Evolutionary conservation across 2,113 vertebrate species (phyloP).

Genomic region (Amphiprion percula): DNA sequence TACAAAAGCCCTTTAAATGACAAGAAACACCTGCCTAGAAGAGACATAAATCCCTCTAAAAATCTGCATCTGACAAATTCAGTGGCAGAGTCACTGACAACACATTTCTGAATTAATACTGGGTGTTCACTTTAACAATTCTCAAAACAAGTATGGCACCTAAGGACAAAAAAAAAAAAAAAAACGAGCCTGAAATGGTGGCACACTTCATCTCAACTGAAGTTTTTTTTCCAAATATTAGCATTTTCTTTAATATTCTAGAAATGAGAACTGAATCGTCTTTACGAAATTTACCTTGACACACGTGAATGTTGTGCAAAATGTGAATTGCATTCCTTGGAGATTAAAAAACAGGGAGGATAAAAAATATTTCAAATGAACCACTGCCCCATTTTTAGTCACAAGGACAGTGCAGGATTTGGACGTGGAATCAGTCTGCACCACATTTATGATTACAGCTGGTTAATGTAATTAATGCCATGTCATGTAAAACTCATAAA

Average conservation of each 20-base stretch:
- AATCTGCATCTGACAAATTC: neutral
- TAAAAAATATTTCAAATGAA: constrained; percentile 24
- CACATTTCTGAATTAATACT: neutral
- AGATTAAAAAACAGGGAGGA: constrained; percentile 10
- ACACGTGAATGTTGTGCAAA: constrained; percentile 2
- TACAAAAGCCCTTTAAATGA: neutral
- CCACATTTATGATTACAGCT: constrained; percentile 47
- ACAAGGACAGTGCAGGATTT: constrained; percentile 62
- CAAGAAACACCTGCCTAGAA: neutral
- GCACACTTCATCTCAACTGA: neutral
- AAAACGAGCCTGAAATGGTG: neutral
- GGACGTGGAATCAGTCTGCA: constrained; percentile 44
- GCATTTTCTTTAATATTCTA: neutral
- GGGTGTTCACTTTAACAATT: neutral
- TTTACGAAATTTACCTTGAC: constrained; percentile 21
- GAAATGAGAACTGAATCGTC: neutral
- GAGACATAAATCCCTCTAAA: too few species aligned
- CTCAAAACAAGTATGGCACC: too few species aligned
- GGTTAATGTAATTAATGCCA: constrained; percentile 68
- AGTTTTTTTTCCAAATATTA: neutral
- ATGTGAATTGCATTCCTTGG: constrained; percentile 33
- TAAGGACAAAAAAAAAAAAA: too few species aligned
- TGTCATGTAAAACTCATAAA: constrained; percentile 80
- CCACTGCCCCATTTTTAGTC: constrained; percentile 15
- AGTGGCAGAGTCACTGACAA: neutral